A percentile compares a stretch with the other conserved stretches of the same genome.
Conservation (phyloP, 1,140 invertebrate species). For the Coenobita brevimanus region DNA sequence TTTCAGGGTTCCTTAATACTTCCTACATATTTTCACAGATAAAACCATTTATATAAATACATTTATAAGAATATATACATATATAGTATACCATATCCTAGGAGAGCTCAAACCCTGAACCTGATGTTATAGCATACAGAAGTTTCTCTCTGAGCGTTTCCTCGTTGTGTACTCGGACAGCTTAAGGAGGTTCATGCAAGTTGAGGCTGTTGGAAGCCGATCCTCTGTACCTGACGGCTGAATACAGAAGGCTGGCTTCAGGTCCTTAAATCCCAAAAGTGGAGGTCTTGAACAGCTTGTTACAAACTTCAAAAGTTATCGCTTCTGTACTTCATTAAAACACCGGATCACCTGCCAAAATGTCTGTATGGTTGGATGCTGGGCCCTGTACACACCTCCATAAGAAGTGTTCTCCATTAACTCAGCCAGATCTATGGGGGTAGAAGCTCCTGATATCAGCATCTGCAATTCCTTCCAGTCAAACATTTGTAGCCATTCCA, state of each 20-base stretch:
- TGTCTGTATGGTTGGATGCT: conserved; percentile 81
- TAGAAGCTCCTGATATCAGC: conserved; percentile 93
- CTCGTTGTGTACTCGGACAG: conserved; percentile 91
- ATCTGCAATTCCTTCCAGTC: conserved; percentile 95
- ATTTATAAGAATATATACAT: too few relatives aligned
- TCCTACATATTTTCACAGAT: neutral
- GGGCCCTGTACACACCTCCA: conserved; percentile 81
- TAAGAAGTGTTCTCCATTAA: conserved; percentile 89
- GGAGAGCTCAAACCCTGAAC: conserved; percentile 96
- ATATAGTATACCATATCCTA: conserved; percentile 77
- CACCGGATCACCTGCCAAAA: conserved; percentile 90
- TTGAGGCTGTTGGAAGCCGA: conserved; percentile 94
- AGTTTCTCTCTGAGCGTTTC: conserved; percentile 87
- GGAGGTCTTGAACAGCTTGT: conserved; percentile 98
- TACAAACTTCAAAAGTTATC: conserved; percentile 95
- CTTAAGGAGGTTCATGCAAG: conserved; percentile 98
- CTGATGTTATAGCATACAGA: conserved; percentile 94
- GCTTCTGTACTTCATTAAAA: conserved; percentile 88
- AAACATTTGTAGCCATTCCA: conserved; percentile 96
- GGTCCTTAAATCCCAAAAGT: conserved; percentile 96
- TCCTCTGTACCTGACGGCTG: conserved; percentile 89
- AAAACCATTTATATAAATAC: neutral
- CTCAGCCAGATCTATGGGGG: conserved; percentile 93
- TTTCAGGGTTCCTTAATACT: neutral
- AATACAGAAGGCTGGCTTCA: conserved; percentile 95